phyloP scores from a whole-genome alignment of 2,888 invertebrate species.

The Eristalinus sepulchralis region DNA sequence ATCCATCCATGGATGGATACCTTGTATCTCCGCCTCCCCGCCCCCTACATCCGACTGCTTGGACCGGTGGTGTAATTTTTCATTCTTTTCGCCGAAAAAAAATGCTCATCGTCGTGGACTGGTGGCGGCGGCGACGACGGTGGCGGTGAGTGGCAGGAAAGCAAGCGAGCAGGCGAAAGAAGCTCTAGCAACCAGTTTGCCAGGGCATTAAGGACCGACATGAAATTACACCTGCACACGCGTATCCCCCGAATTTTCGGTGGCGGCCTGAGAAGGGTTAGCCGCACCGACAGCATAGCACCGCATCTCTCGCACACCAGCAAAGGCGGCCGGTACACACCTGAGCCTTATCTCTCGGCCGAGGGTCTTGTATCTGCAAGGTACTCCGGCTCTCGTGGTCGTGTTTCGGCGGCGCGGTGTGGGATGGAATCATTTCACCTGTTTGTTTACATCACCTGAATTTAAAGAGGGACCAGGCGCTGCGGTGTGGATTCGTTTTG shows the following conservation, averaged over 20 bases:
- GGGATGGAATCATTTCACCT: slow-evolving; percentile 64
- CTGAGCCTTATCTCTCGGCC: slow-evolving; percentile 13
- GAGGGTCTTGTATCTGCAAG: background rate
- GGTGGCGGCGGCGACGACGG: background rate
- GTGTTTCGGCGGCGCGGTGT: background rate
- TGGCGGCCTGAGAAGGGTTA: slow-evolving; percentile 41
- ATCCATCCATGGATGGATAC: slow-evolving; percentile 44
- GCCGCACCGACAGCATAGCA: slow-evolving; percentile 54
- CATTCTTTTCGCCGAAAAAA: slow-evolving; percentile 50
- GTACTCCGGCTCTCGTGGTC: background rate
- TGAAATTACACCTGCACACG: slow-evolving; percentile 69
- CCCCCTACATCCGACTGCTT: too few species aligned
- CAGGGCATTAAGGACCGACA: slow-evolving; percentile 20
- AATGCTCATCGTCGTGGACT: background rate
- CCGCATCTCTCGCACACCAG: slow-evolving; percentile 13
- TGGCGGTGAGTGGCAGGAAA: background rate
- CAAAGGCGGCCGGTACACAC: slow-evolving; percentile 25
- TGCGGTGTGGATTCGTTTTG: slow-evolving; percentile 19
- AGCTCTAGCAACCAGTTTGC: background rate
- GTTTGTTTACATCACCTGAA: slow-evolving; percentile 68
- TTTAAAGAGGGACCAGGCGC: slow-evolving; percentile 4
- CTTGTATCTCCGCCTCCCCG: background rate
- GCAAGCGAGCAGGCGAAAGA: background rate
- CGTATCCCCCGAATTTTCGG: slow-evolving; percentile 62
- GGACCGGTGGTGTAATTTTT: slow-evolving; percentile 46